Conservation (phyloP, 2,113 vertebrate species). For the Sapayoa aenigma region DNA sequence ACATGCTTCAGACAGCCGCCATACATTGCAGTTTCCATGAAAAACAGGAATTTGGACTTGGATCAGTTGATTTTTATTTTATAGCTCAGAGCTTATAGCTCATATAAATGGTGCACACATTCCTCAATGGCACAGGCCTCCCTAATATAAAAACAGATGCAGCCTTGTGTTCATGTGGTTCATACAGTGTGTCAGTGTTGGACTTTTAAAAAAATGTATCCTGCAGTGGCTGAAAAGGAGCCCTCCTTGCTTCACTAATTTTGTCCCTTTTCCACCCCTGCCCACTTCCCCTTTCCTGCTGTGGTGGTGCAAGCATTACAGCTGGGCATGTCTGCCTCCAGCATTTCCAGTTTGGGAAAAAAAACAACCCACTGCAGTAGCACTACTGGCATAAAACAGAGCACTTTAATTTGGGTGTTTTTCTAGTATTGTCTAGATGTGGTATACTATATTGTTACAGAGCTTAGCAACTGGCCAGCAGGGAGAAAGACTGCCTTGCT, state of each 20-base stretch:
- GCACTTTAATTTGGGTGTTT: not conserved
- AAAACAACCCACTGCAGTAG: not conserved
- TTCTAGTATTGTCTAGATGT: not conserved
- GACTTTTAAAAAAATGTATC: not conserved
- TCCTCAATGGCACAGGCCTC: slow-evolving; percentile 1
- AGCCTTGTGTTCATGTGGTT: not conserved
- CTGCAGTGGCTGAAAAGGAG: not conserved
- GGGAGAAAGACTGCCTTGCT: not conserved
- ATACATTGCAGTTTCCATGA: slow-evolving; percentile 52
- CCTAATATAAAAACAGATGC: slow-evolving; percentile 28
- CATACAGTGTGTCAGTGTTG: not conserved
- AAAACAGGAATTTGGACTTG: slow-evolving; percentile 61
- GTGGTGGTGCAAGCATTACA: not conserved
- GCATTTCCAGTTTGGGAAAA: not conserved
- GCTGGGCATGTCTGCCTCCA: not conserved
- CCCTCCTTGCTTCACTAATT: not conserved
- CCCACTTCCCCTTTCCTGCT: not conserved
- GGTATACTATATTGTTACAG: not conserved
- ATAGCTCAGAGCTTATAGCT: slow-evolving; percentile 36
- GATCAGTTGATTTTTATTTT: slow-evolving; percentile 34
- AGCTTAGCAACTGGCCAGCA: not conserved
- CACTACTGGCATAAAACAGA: not conserved
- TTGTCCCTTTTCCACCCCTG: not conserved
- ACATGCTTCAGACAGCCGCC: not conserved
- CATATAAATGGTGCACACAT: slow-evolving; percentile 36